Evolutionary conservation across 2,113 vertebrate genomes (phyloP).

Genomic region (Heptranchias perlo): DNA sequence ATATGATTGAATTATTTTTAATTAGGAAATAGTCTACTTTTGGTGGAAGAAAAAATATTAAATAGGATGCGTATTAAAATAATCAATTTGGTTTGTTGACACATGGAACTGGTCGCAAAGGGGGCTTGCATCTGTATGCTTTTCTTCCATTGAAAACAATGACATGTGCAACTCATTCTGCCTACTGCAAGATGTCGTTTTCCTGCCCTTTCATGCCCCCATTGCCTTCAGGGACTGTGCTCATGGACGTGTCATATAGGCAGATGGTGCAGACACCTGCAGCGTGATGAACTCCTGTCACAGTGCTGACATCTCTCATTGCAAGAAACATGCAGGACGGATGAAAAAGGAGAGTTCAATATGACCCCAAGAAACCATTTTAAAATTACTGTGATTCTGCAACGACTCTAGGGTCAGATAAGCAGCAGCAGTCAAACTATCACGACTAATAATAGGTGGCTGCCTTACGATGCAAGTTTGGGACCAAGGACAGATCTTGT

Average conservation of each 20-base stretch:
- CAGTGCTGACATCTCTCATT: background rate
- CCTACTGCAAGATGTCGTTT: background rate
- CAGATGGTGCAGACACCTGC: conserved; percentile 30
- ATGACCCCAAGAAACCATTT: background rate
- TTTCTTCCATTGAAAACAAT: background rate
- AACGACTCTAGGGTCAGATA: background rate
- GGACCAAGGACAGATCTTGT: background rate
- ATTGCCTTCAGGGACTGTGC: conserved; percentile 24
- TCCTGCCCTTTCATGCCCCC: conserved; percentile 13
- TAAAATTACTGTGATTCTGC: background rate
- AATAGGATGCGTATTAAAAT: background rate
- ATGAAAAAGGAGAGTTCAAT: conserved; percentile 15
- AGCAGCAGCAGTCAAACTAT: background rate
- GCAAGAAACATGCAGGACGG: background rate
- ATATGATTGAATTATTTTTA: background rate
- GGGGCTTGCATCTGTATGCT: background rate
- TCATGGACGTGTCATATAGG: background rate
- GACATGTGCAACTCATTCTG: conserved; percentile 11
- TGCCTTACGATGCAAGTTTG: background rate
- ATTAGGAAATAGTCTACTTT: background rate
- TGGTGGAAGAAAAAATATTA: background rate
- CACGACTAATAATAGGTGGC: background rate
- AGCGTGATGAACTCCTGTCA: conserved; percentile 25
- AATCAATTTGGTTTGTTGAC: background rate
- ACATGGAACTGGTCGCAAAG: background rate